phyloP scores from a whole-genome alignment of 2,888 invertebrate species.

The Hirtodrosophila trivittata region DNA sequence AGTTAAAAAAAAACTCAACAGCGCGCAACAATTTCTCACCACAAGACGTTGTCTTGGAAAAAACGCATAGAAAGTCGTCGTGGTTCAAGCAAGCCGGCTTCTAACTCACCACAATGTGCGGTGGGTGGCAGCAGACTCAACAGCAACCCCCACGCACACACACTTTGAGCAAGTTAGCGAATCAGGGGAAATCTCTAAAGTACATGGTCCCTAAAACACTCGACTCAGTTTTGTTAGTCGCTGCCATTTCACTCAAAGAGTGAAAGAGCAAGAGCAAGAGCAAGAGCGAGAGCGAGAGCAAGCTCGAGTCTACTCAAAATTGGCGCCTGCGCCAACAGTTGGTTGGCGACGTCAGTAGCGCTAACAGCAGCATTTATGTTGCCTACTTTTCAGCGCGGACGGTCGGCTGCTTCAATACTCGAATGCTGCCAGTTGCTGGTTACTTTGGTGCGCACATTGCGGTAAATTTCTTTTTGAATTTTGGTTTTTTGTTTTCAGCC shows the following conservation, averaged over 20 bases:
- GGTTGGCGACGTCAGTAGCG: constrained; percentile 29
- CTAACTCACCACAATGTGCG: constrained; percentile 72
- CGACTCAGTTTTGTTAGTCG: constrained; percentile 45
- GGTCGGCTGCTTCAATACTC: constrained; percentile 25
- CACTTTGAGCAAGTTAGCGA: constrained; percentile 62
- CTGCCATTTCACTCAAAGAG: constrained; percentile 39
- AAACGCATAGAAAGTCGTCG: constrained; percentile 30
- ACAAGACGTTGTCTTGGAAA: constrained; percentile 72
- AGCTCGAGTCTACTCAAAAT: constrained; percentile 9
- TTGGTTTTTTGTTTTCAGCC: constrained; percentile 6
- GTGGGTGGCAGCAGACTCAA: constrained; percentile 7
- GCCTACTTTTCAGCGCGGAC: constrained; percentile 62
- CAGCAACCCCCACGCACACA: constrained; percentile 5
- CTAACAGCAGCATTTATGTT: constrained; percentile 42
- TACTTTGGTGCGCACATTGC: constrained; percentile 43
- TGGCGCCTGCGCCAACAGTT: constrained; percentile 55
- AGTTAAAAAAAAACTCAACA: constrained; percentile 50
- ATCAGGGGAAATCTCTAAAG: constrained; percentile 71
- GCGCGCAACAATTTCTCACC: constrained; percentile 76
- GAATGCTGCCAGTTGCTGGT: constrained; percentile 28
- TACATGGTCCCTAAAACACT: constrained; percentile 49
- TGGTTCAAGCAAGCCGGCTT: constrained; percentile 44
- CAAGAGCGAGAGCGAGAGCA: constrained; percentile 3
- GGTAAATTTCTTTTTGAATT: constrained; percentile 34
- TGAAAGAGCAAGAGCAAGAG: constrained; percentile 27